Base-by-base conservation (phyloP, 2,797 vertebrate genomes). In the Coluber constrictor region DNA sequence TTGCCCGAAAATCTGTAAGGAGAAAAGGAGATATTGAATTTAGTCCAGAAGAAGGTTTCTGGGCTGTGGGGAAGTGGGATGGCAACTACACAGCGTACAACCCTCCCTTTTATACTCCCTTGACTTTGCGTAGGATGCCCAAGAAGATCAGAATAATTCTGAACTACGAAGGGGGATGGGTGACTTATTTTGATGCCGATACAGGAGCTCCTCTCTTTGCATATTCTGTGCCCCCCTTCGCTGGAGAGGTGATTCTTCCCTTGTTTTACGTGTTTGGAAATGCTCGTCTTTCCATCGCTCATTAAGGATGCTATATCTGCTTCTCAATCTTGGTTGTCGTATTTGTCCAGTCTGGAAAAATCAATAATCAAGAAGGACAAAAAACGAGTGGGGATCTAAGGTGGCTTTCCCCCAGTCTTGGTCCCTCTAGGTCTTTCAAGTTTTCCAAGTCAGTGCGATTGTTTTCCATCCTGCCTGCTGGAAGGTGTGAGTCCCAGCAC, bases 151-250 rank as follows among this genome's bases (percentile, higher is more conserved):
- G 89, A 9, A 83, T 93, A 54, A 16, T 27, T 56, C 92, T 93
- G 25, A 90, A 93, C 51, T n/a, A 15, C 4, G 89, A 63, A 57
- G 92, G 59, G 1, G 89, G 83, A 0, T 86, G 60, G 54, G 89
- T 93, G 89, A 43, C 79, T 37, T 93, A 90, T 90, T 93, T 57
- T 16, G 89, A 93, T 27, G 92, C 54, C 1, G 54, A 93, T 32
- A 87, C 51, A 0, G 79, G 23, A 56, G 11, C 27, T 37, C 79
- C 54, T 0, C 32, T 93, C 32, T 87, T 57, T 54, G 18, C 83
- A 1, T 93, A 25, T 61, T 59, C 89, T 12, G 13, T 8, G 6
- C 32, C 37, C 54, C 57, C 92, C 1, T 90, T 90, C 27, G 25
- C 8, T 32, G 89, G 89, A 37, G 92, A 93, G 61, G 90, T 61